Evolutionary conservation across 2,797 vertebrate genomes (phyloP), one percentile per base, ranked within the genome.

Genomic region (Bryconaethiops microstoma): DNA sequence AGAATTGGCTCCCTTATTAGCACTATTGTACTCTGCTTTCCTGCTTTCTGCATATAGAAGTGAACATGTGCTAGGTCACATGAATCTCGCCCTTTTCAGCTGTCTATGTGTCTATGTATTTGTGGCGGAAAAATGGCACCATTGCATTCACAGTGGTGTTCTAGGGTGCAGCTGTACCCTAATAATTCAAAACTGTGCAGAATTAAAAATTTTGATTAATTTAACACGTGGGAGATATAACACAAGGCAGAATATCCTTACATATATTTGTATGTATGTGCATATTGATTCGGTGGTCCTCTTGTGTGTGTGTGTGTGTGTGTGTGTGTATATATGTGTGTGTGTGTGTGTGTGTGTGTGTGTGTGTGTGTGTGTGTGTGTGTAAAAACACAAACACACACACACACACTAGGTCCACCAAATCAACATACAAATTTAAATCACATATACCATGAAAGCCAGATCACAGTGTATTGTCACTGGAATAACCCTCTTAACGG

Each of bases 41-140:
- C 63, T 60, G 74, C 80, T 83, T 81, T 77, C 83, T 81, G 67
- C 62, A 40, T 79, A 80, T 80, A 79, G 79, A 70, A 82, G 78
- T 72, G 81, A 85, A 79, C 85, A 88, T 88, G 81, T 83, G 85
- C 83, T 63, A 76, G 85, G 86, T 88, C 86, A 86, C 71, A 76
- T 62, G 74, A 79, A 83, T 80, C 64, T 60, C 82, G 86, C 62
- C 86, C 85, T 83, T 80, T 86, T 81, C 86, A 86, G 86, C 86
- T 88, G 86, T 86, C 86, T 35, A 19, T 78, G 76, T 64, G 21
- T 84, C 80, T 77, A 77, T 74, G 76, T 82, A 86, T 90, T 88
- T 62, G 82, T 81, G 86, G 86, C 87, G 85, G 88, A 87, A 90
- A 85, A 82, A 65, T 65, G 65, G 74, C 60, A 82, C 81, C 77